These are phyloP conservation scores for Globodera ellingtonae DNA, from an alignment of 1,140 invertebrate species.

Conservation along the genomic window DNA sequence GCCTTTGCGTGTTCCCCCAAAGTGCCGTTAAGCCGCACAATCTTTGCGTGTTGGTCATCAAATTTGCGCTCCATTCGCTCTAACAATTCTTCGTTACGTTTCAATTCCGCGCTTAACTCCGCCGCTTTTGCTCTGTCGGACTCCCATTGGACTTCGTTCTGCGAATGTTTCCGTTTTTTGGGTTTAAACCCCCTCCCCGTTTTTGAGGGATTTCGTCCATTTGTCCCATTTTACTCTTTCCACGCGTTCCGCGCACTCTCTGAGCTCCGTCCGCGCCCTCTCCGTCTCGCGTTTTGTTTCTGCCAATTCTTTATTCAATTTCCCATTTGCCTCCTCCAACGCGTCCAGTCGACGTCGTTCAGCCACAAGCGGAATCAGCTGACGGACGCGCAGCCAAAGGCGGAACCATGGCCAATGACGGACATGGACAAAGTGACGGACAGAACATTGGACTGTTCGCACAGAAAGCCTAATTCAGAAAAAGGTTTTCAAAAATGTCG, in stretches of 20 bases:
- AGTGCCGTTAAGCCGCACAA: conserved; percentile 53
- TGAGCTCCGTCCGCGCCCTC: not conserved
- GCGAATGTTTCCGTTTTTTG: not conserved
- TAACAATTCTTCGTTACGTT: conserved; percentile 57
- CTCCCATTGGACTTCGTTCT: conserved; percentile 31
- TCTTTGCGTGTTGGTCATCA: conserved; percentile 60
- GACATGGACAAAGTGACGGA: conserved; percentile 34
- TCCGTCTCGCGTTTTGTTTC: not conserved
- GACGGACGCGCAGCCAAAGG: conserved; percentile 30
- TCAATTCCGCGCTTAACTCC: conserved; percentile 49
- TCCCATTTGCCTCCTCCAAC: conserved; percentile 23
- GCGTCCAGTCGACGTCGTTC: conserved; percentile 35
- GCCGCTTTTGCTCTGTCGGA: conserved; percentile 27
- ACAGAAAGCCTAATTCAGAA: conserved; percentile 39
- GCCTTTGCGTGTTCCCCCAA: conserved; percentile 50
- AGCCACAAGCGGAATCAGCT: conserved; percentile 39
- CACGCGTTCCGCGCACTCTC: not conserved
- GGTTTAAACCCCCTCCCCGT: too few relatives aligned
- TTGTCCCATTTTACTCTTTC: not conserved
- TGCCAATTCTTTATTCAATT: conserved; percentile 12
- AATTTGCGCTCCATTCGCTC: conserved; percentile 56
- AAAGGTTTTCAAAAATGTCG: too few relatives aligned
- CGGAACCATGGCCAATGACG: conserved; percentile 27
- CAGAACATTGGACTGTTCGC: conserved; percentile 52
- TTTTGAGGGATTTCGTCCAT: too few relatives aligned